phyloP scores from a whole-genome alignment of 2,888 invertebrate genomes.

The Gandaritis pyraliata region DNA sequence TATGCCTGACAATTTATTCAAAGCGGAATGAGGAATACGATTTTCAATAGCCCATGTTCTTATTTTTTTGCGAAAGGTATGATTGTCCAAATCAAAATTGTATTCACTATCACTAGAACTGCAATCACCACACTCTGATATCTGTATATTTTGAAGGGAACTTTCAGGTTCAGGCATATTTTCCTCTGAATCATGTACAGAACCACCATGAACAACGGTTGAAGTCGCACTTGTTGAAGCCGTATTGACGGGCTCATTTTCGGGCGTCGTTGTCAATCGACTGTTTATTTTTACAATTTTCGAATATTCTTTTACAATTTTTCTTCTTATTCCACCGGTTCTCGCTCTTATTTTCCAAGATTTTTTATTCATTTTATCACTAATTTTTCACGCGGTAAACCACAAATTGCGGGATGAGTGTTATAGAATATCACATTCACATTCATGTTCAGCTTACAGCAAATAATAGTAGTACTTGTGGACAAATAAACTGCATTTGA shows the following conservation, averaged over 20 bases:
- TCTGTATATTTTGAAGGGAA: slow-evolving; percentile 21
- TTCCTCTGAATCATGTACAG: slow-evolving; percentile 15
- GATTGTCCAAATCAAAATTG: slow-evolving; percentile 1
- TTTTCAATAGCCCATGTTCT: slow-evolving; percentile 1
- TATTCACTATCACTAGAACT: slow-evolving; percentile 4
- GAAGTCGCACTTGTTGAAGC: background rate
- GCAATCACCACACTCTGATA: slow-evolving; percentile 14
- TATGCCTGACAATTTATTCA: background rate
- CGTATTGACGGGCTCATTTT: background rate
- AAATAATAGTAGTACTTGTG: slow-evolving; percentile 4
- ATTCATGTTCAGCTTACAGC: slow-evolving; percentile 2
- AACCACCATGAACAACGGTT: slow-evolving; percentile 5
- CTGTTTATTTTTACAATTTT: slow-evolving; percentile 1
- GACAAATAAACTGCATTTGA: slow-evolving; percentile 6
- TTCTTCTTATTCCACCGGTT: background rate
- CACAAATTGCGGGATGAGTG: background rate
- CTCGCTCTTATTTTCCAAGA: too few relatives aligned
- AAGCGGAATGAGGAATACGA: background rate
- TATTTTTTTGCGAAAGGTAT: slow-evolving; percentile 1
- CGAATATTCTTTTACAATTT: slow-evolving; percentile 1
- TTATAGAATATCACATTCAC: slow-evolving; percentile 1
- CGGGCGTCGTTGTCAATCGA: background rate
- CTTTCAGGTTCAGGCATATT: slow-evolving; percentile 20
- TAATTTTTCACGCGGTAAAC: background rate
- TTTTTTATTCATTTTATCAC: too few relatives aligned